Conservation (phyloP, 2,888 invertebrate genomes). For the Sycophila texana region DNA sequence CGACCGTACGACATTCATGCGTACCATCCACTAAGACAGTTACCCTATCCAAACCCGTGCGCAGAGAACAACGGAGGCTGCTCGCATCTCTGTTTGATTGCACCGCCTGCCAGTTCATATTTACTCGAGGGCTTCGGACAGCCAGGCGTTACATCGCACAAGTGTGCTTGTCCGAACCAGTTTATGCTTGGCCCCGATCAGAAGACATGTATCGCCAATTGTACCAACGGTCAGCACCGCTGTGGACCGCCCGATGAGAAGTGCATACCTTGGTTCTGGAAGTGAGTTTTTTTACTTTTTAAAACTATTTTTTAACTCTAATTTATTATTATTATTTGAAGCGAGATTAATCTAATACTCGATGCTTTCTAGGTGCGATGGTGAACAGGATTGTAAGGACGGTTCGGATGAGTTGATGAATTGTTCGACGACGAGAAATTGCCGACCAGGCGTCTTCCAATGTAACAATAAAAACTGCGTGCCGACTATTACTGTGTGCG, state of each 20-base stretch:
- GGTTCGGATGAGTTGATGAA: slow-evolving; percentile 91
- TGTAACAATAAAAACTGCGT: slow-evolving; percentile 95
- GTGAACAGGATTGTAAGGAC: slow-evolving; percentile 94
- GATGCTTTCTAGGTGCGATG: slow-evolving; percentile 83
- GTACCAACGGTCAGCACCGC: slow-evolving; percentile 91
- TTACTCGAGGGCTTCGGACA: slow-evolving; percentile 87
- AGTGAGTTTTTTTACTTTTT: slow-evolving; percentile 80
- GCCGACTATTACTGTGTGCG: slow-evolving; percentile 94
- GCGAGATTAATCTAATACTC: no score
- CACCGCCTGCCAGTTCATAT: slow-evolving; percentile 88
- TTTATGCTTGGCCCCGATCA: slow-evolving; percentile 88
- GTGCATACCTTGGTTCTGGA: slow-evolving; percentile 88
- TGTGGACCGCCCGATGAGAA: slow-evolving; percentile 84
- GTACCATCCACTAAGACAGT: slow-evolving; percentile 92
- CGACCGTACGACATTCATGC: slow-evolving; percentile 95
- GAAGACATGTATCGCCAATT: slow-evolving; percentile 95
- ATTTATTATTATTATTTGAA: slow-evolving; percentile 6
- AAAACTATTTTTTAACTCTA: slow-evolving; percentile 19
- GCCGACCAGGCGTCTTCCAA: slow-evolving; percentile 94
- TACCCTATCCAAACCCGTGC: slow-evolving; percentile 93
- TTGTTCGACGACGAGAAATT: slow-evolving; percentile 87
- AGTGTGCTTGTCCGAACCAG: slow-evolving; percentile 97
- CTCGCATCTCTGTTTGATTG: slow-evolving; percentile 94
- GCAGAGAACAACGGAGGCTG: slow-evolving; percentile 95
- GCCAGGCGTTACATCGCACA: slow-evolving; percentile 86